phyloP scores from a whole-genome alignment of 2,113 vertebrate species.

The Murina feae region DNA sequence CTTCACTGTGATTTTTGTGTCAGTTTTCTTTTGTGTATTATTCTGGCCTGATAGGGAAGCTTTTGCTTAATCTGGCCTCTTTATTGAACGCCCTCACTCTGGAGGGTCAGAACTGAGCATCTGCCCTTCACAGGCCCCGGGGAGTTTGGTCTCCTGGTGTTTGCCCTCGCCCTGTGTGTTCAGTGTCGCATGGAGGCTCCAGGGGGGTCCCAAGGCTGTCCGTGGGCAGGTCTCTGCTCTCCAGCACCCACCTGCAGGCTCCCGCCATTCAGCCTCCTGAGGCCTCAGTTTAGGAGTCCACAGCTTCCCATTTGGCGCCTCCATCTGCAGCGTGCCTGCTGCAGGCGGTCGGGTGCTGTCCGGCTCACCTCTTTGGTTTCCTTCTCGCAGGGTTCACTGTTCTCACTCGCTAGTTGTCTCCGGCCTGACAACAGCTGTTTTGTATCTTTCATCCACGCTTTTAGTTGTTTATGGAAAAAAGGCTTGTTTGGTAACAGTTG shows the following conservation, averaged over 20 bases:
- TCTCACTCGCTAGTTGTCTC: not conserved
- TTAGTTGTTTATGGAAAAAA: not conserved
- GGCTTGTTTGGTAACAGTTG: not conserved
- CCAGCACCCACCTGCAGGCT: not conserved
- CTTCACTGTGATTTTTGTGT: not conserved
- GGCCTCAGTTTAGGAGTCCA: not conserved
- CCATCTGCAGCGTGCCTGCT: not conserved
- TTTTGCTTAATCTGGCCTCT: not conserved
- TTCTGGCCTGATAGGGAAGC: not conserved
- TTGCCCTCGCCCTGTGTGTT: not conserved
- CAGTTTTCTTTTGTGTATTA: not conserved
- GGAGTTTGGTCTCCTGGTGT: not conserved
- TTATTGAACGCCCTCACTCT: not conserved
- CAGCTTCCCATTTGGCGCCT: fast-evolving
- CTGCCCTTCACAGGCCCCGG: not conserved
- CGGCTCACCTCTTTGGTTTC: not conserved
- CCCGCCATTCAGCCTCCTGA: not conserved
- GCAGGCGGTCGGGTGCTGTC: fast-evolving
- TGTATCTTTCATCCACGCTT: not conserved
- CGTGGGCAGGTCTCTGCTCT: not conserved
- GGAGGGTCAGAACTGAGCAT: not conserved
- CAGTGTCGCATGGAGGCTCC: not conserved
- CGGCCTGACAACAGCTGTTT: not conserved
- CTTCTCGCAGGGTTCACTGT: not conserved
- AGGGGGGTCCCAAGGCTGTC: fast-evolving